A percentile compares a stretch with the other conserved stretches of the same genome.
These are phyloP conservation scores for Drosophila malerkotliana DNA, from an alignment of 1,140 invertebrate species.

Conservation along the genomic window DNA sequence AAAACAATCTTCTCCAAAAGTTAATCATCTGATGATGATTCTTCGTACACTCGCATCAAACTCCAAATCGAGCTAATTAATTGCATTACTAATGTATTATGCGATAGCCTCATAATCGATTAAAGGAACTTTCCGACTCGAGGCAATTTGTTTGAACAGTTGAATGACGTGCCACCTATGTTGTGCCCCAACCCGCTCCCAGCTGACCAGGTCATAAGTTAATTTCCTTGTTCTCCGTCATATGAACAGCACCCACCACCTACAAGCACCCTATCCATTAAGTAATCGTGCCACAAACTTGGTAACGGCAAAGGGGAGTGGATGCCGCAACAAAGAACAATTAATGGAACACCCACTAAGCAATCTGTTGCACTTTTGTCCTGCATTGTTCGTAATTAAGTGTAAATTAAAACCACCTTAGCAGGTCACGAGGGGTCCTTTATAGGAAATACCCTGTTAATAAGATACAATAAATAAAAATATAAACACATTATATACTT, in stretches of 20 bases:
- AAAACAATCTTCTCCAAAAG: constrained; percentile 38
- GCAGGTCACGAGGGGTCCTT: constrained; percentile 3
- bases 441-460: constrained; percentile 15
- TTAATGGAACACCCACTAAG: constrained; percentile 54
- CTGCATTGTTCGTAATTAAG: constrained; percentile 51
- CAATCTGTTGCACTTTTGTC: constrained; percentile 53
- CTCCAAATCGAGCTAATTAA: constrained; percentile 53
- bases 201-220: constrained; percentile 47
- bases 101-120: constrained; percentile 32
- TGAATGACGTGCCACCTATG: constrained; percentile 6
- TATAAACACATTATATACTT: background rate
- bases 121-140: constrained; percentile 21
- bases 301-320: background rate
- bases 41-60: constrained; percentile 1
- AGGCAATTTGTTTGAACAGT: constrained; percentile 32
- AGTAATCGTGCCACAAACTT: constrained; percentile 41
- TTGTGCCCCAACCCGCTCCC: background rate
- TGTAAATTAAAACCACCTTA: constrained; percentile 62
- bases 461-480: background rate
- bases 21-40: constrained; percentile 29
- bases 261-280: constrained; percentile 3
- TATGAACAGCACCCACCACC: constrained; percentile 3
- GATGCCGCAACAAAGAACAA: constrained; percentile 37
- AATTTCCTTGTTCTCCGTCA: constrained; percentile 25
- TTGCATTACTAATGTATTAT: constrained; percentile 57